These are phyloP conservation scores for Cyprinella venusta DNA, from an alignment of 2,797 vertebrate species.

Conservation along the genomic window DNA sequence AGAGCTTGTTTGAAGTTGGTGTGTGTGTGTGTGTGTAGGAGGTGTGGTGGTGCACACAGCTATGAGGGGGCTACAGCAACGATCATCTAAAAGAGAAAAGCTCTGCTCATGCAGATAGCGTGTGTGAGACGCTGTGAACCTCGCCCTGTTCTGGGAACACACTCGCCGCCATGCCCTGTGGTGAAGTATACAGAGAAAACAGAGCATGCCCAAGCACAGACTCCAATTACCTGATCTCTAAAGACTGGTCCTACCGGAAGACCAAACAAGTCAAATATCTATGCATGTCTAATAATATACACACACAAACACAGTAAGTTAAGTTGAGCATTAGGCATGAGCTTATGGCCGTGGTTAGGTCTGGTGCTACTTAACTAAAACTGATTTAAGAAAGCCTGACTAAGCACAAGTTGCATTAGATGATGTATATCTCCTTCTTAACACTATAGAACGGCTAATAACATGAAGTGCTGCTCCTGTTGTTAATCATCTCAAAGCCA, in stretches of 20 bases:
- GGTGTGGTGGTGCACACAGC: neutral
- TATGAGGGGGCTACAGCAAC: neutral
- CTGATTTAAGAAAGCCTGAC: conserved; percentile 13
- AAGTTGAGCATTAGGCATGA: neutral
- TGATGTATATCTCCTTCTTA: neutral
- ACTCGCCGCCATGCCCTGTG: conserved; percentile 72
- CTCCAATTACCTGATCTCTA: conserved; percentile 8
- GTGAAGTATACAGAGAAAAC: conserved; percentile 73
- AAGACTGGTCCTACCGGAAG: neutral
- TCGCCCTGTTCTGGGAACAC: conserved; percentile 74
- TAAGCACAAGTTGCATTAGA: neutral
- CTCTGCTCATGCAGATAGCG: neutral
- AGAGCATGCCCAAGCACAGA: conserved; percentile 53
- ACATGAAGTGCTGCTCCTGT: neutral
- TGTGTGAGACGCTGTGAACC: conserved; percentile 43
- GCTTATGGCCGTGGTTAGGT: neutral
- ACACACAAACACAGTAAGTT: neutral
- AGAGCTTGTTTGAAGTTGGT: neutral
- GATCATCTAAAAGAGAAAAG: neutral
- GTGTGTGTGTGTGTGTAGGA: neutral
- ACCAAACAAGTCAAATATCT: neutral
- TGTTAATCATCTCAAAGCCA: neutral
- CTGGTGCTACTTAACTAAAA: neutral
- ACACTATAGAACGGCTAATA: neutral
- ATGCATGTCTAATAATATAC: neutral